Evolutionary conservation across 2,888 invertebrate species (phyloP).

Genomic region (Tryphoninae sp.): DNA sequence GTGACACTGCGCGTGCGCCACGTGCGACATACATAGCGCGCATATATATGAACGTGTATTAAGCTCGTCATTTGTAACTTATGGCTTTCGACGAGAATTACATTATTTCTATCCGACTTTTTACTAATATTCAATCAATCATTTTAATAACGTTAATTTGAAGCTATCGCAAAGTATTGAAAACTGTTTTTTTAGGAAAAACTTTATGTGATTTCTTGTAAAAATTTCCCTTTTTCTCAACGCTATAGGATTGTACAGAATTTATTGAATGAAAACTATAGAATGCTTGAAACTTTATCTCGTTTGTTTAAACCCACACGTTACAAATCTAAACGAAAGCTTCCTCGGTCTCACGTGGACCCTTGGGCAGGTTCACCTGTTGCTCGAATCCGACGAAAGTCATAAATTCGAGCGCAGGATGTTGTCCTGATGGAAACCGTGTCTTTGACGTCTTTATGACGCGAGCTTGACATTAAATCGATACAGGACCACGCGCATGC

Average conservation of each 20-base stretch:
- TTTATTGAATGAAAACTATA: too few species aligned
- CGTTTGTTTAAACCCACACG: neutral
- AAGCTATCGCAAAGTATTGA: too few species aligned
- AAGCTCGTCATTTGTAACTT: neutral
- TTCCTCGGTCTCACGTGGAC: neutral
- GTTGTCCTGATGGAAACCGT: constrained; percentile 81
- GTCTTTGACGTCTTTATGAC: constrained; percentile 81
- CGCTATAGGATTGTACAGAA: too few species aligned
- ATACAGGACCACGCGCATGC: constrained; percentile 70
- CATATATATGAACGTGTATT: neutral
- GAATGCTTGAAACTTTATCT: too few species aligned
- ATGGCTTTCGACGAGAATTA: neutral
- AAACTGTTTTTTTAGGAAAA: too few species aligned
- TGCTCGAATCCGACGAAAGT: constrained; percentile 71
- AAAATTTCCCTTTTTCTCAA: too few species aligned
- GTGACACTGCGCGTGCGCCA: constrained; percentile 45
- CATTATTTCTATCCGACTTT: too few species aligned
- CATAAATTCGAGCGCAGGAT: constrained; percentile 80
- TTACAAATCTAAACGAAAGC: neutral
- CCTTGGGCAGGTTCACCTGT: constrained; percentile 73
- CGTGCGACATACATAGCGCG: neutral
- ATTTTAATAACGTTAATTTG: too few species aligned
- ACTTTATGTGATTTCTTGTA: too few species aligned
- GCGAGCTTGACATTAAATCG: constrained; percentile 79
- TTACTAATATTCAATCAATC: too few species aligned